These are phyloP conservation scores for Sebastes kiyomatsui DNA, from an alignment of 2,797 vertebrate genomes.

Conservation along the genomic window DNA sequence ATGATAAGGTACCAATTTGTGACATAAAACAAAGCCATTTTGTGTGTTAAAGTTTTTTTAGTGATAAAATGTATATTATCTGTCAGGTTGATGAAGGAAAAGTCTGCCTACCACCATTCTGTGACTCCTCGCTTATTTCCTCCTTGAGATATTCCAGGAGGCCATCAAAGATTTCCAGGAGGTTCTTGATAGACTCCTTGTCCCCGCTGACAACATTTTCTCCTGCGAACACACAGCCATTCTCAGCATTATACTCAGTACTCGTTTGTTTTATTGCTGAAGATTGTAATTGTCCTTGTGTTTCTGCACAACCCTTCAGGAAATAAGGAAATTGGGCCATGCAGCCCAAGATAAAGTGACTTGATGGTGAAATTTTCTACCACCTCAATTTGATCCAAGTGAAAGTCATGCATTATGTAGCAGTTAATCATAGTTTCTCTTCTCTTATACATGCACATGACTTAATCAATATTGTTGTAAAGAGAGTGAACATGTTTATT, in stretches of 20 bases:
- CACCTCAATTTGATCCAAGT: background rate
- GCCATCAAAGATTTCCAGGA: slow-evolving; percentile 97
- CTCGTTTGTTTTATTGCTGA: background rate
- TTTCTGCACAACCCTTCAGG: background rate
- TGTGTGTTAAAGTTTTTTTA: background rate
- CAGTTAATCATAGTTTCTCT: background rate
- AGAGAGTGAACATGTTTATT: slow-evolving; percentile 6
- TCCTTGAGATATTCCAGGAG: slow-evolving; percentile 95
- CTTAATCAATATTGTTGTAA: background rate
- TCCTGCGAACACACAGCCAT: slow-evolving; percentile 77
- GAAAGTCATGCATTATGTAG: background rate
- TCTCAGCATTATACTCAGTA: background rate
- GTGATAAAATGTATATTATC: background rate
- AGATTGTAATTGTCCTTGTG: background rate
- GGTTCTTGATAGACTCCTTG: slow-evolving; percentile 90
- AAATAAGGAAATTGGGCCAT: background rate
- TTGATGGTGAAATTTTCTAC: background rate
- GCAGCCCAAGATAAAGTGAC: background rate
- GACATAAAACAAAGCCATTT: background rate
- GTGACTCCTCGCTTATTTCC: slow-evolving; percentile 85
- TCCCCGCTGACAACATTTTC: slow-evolving; percentile 94
- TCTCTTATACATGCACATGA: background rate
- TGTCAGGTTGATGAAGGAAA: background rate
- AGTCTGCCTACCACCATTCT: slow-evolving; percentile 79
- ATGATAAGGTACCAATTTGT: background rate